phyloP scores from a whole-genome alignment of 2,113 vertebrate species.

The Amblyopsis rosae region DNA sequence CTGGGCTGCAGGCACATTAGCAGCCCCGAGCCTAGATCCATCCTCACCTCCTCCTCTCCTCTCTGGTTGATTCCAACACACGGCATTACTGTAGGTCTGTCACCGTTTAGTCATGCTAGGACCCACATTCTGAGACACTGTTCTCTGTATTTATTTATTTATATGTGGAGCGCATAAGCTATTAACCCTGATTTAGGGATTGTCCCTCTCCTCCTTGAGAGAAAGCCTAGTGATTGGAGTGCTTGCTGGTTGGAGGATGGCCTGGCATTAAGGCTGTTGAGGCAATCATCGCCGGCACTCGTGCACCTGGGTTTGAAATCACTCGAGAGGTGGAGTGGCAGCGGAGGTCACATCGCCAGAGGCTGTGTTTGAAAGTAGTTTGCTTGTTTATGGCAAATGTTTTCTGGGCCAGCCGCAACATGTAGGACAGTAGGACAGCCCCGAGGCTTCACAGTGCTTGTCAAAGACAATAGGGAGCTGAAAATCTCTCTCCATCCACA shows the following conservation, averaged over 20 bases:
- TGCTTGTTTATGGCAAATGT: neutral
- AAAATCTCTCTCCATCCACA: too few relatives aligned
- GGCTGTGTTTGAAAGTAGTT: neutral
- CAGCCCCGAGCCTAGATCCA: slow-evolving; percentile 27
- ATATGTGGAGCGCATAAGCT: neutral
- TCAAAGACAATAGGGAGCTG: too few relatives aligned
- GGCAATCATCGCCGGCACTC: slow-evolving; percentile 42
- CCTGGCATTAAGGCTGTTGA: slow-evolving; percentile 40
- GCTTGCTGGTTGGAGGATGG: slow-evolving; percentile 43
- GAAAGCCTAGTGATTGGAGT: slow-evolving; percentile 67
- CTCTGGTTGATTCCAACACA: slow-evolving; percentile 12
- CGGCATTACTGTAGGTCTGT: slow-evolving; percentile 14
- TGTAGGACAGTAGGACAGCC: too few relatives aligned
- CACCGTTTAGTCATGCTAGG: slow-evolving; percentile 40
- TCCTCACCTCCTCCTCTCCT: slow-evolving; percentile 27
- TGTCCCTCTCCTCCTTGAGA: slow-evolving; percentile 45
- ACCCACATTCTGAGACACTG: neutral
- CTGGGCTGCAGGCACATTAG: slow-evolving; percentile 38
- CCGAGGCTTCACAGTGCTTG: too few relatives aligned
- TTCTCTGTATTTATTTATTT: slow-evolving; percentile 1
- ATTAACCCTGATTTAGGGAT: slow-evolving; percentile 31
- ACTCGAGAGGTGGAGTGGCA: slow-evolving; percentile 11
- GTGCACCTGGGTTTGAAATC: slow-evolving; percentile 40
- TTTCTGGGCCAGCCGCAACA: too few relatives aligned
- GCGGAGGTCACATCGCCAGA: slow-evolving; percentile 2